Evolutionary conservation across 2,113 vertebrate species (phyloP), one percentile per base, ranked within the genome.

Genomic region (Passer montanus): DNA sequence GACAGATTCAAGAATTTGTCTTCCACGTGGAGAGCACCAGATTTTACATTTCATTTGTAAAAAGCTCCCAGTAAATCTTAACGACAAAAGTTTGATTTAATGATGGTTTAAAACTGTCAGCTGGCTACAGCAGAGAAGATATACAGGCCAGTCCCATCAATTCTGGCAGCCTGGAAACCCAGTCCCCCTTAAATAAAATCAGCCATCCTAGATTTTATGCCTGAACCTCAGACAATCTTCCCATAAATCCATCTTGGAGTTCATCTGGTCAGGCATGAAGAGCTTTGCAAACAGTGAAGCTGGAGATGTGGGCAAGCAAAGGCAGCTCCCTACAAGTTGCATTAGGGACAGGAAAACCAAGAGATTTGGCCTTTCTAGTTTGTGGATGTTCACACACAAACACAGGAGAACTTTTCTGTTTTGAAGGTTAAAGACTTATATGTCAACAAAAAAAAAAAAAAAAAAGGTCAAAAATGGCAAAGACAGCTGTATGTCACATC

Each of bases 31-130:
- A 74, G 30, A 94, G 46, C 33, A 88, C 35, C 67, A 94, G 55
- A 80, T 88, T 94, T 77, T 88, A 79, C 44, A 60, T 95, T 94
- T 93, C 28, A 41, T 95, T 87, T 85, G 56, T 72, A 70, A 90
- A 87, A 95, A 70, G 24, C 60, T 81, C 33, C 49, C 68, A 39
- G 50, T 91, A 88, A 95, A 91, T 88, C 82, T 91, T 69, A 91
- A 58, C 4, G 22, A 75, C 60, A 64, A 46, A 90, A 33, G 30
- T 78, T 72, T 94, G 83, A 95, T 90, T 94, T 95, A 94, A 82
- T 75, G 85, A 52, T 30, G 50, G 82, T 90, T 94, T 94, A 86
- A 93, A 96, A 74, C 47, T 77, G 67, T 92, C 84, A 93, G n/a
- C 68, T 92, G 83, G 55, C 79, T 96, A 92, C 72, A 80, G 82